Evolutionary conservation across 2,888 invertebrate species (phyloP).

Genomic region (Linyphia triangularis): DNA sequence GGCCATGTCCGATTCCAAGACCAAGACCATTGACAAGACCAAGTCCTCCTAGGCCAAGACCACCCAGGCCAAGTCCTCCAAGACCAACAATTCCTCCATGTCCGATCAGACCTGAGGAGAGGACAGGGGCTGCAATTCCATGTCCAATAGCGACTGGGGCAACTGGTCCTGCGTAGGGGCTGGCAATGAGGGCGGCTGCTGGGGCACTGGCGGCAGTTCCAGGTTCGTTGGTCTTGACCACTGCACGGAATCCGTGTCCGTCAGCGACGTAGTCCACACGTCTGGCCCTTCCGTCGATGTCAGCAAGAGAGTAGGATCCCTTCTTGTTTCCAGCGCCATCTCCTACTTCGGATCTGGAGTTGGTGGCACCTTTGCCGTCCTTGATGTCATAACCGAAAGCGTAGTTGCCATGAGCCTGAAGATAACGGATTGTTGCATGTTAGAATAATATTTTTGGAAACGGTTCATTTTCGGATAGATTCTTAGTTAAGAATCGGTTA

Average conservation of each 20-base stretch:
- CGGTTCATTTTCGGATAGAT: too few relatives aligned
- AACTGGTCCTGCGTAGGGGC: background rate
- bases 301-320: background rate
- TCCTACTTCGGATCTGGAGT: background rate
- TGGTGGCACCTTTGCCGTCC: conserved; percentile 3
- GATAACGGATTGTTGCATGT: too few relatives aligned
- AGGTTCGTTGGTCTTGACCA: background rate
- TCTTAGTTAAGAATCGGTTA: too few relatives aligned
- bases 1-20: background rate
- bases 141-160: background rate
- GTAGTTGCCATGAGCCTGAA: background rate
- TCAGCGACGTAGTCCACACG: background rate
- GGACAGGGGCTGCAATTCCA: background rate
- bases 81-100: background rate
- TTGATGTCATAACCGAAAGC: background rate
- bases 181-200: background rate
- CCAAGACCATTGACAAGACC: background rate
- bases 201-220: background rate
- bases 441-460: too few relatives aligned
- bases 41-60: too few relatives aligned
- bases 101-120: background rate
- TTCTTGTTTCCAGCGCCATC: background rate
- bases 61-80: too few relatives aligned
- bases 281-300: background rate
- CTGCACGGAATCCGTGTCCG: background rate